Conservation (phyloP, 2,113 vertebrate genomes). For the Macquaria australasica region DNA sequence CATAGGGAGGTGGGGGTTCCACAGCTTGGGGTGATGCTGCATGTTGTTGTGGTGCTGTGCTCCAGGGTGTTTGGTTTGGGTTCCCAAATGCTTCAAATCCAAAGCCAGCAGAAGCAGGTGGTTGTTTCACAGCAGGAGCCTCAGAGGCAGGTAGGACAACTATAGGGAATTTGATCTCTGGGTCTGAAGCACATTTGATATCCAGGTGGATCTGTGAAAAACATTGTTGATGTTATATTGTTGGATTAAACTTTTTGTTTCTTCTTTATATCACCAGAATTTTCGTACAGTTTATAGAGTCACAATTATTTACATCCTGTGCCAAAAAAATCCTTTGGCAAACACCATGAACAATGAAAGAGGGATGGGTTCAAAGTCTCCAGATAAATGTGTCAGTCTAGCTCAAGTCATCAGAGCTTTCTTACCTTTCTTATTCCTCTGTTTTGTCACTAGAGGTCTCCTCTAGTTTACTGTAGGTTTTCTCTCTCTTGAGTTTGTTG, state of each 20-base stretch:
- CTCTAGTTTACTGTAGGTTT: not conserved
- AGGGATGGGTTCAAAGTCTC: not conserved
- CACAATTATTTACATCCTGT: not conserved
- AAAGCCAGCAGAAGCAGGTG: not conserved
- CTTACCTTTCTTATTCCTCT: not conserved
- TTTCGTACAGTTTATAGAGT: not conserved
- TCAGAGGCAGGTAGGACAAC: conserved; percentile 52
- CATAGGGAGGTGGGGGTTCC: conserved; percentile 63
- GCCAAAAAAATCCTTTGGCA: not conserved
- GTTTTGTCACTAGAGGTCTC: conserved; percentile 37
- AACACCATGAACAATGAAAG: not conserved
- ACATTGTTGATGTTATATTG: not conserved
- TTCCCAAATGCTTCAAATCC: conserved; percentile 32
- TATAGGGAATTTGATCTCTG: conserved; percentile 68
- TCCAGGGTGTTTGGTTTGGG: not conserved
- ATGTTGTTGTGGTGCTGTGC: not conserved
- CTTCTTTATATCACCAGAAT: not conserved
- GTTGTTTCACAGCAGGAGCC: not conserved
- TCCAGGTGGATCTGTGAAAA: conserved; percentile 66
- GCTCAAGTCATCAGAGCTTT: not conserved
- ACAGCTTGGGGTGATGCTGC: not conserved
- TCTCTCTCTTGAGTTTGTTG: not conserved
- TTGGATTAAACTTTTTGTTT: not conserved
- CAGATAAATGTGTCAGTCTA: not conserved
- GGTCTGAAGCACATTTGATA: conserved; percentile 48